Evolutionary conservation across 2,113 vertebrate genomes (phyloP), one percentile per base, ranked within the genome.

Genomic region (Xiphorhynchus elegans): DNA sequence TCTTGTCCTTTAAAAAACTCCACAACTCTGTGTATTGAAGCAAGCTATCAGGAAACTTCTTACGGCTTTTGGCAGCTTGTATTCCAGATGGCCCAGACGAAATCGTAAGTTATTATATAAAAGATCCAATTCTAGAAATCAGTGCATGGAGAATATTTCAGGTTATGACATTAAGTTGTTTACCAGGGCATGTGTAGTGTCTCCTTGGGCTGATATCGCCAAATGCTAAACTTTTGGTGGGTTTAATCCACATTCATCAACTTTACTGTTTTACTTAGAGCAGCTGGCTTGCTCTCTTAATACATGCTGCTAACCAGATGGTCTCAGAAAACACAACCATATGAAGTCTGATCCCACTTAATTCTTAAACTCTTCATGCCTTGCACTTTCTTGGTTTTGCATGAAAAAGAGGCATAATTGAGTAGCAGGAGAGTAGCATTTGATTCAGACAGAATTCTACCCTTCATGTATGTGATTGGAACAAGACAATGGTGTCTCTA

Each of bases 1-100:
- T 90, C 75, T 72, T 31, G 23, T 90, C 56, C 75, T 94, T 84
- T 74, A 78, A 90, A 91, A 75, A 80, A 35, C 0, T 1, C 7
- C 55, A 79, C 58, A 86, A 63, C 10, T 69, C 64, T 21, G 6
- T 52, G 31, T 84, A 44, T 24, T 92, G 83, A 90, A 92, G 58
- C 25, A 90, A 93, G 25, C 42, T 74, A 92, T 39, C 64, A 81
- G 42, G 13, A 93, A 92, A 90, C 75, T 75, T 86, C 63, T 95
- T 68, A 84, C 0, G 3, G 52, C 64, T 95, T 90, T 92, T 92
- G 72, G 82, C 92, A 97, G 93, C 85, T 95, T 90, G 59, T 64
- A 39, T 84, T 94, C 93, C 95, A 96, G 88, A 92, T 94, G 92
- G 95, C 49, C 93, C 84, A 92, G 90, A 86, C 60, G 58, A 83